Evolutionary conservation across 2,113 vertebrate species (phyloP).

Genomic region (Grallaria varia): DNA sequence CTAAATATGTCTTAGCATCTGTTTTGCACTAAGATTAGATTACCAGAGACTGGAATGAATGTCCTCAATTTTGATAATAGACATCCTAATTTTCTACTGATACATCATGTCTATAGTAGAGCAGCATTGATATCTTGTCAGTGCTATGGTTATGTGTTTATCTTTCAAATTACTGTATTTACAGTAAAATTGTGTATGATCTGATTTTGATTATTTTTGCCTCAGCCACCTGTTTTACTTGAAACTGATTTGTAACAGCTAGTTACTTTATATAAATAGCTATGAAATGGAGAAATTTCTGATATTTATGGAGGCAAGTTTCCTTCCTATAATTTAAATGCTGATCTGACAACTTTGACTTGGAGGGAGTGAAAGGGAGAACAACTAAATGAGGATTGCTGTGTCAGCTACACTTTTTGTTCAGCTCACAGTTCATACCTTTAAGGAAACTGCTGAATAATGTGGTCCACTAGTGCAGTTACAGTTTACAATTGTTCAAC

Average conservation of each 20-base stretch:
- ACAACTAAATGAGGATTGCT: conserved; percentile 44
- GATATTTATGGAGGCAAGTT: conserved; percentile 63
- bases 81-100: conserved; percentile 69
- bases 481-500: conserved; percentile 65
- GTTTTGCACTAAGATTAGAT: conserved; percentile 72
- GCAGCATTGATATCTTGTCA: conserved; percentile 46
- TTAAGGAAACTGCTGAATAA: conserved; percentile 70
- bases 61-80: conserved; percentile 64
- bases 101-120: conserved; percentile 20
- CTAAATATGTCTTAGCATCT: conserved; percentile 58
- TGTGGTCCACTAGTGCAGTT: conserved; percentile 59
- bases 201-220: conserved; percentile 60
- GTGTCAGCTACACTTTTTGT: conserved; percentile 51
- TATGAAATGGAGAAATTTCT: conserved; percentile 45
- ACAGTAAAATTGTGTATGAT: conserved; percentile 63
- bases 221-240: conserved; percentile 65
- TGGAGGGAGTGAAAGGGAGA: conserved; percentile 35
- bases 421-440: conserved; percentile 48
- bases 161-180: conserved; percentile 66
- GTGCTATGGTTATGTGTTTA: conserved; percentile 54
- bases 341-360: conserved; percentile 45
- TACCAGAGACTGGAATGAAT: conserved; percentile 58
- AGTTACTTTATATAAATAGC: conserved; percentile 57
- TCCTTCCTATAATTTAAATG: conserved; percentile 47
- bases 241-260: conserved; percentile 65